These are phyloP conservation scores for Orthosia gracilis DNA, from an alignment of 2,888 invertebrate genomes.

Conservation along the genomic window DNA sequence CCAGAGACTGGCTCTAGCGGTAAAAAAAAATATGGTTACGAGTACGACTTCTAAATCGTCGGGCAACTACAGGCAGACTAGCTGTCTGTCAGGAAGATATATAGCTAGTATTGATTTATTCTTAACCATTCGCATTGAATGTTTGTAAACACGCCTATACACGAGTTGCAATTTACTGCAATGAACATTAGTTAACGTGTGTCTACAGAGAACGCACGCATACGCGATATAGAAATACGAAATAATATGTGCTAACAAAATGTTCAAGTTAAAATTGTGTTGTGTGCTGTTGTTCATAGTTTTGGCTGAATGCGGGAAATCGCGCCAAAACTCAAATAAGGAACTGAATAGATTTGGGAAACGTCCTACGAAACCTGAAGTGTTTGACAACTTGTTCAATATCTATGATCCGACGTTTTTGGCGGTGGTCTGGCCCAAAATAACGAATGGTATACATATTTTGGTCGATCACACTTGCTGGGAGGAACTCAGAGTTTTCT, in stretches of 20 bases:
- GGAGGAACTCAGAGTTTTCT: constrained; percentile 84
- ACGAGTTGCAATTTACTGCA: constrained; percentile 28
- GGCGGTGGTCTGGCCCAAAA: constrained; percentile 87
- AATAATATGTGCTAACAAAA: constrained; percentile 68
- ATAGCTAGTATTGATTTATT: constrained; percentile 9
- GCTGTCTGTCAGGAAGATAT: background rate
- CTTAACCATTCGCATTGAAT: constrained; percentile 30
- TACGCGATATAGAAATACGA: constrained; percentile 49
- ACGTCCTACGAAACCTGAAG: constrained; percentile 71
- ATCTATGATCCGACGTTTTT: constrained; percentile 87
- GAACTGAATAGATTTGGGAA: constrained; percentile 69
- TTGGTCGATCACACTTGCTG: constrained; percentile 84
- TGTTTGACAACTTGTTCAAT: constrained; percentile 84
- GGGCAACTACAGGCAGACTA: background rate
- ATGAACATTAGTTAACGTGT: constrained; percentile 61
- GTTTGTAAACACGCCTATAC: constrained; percentile 59
- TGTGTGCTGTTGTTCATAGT: constrained; percentile 64
- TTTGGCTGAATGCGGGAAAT: constrained; percentile 63
- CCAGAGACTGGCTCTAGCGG: background rate
- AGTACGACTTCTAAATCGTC: background rate
- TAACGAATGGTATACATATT: constrained; percentile 83
- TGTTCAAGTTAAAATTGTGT: constrained; percentile 67
- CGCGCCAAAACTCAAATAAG: constrained; percentile 73
- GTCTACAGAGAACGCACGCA: constrained; percentile 59
- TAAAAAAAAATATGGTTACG: background rate